Base-by-base conservation (phyloP, 2,888 invertebrate genomes). In the Ametastegia equiseti region DNA sequence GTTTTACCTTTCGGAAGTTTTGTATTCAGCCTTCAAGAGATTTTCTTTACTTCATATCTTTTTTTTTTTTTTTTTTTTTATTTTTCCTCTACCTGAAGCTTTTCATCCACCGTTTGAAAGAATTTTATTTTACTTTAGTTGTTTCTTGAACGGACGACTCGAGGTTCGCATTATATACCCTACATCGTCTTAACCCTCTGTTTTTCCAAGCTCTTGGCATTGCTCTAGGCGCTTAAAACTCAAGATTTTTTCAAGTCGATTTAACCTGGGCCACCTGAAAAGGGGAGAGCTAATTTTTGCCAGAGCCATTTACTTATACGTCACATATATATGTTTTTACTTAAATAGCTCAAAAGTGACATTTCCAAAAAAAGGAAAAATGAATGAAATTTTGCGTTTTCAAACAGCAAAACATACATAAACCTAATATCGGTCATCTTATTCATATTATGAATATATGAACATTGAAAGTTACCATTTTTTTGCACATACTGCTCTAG, bases 1-100 rank as follows among this genome's bases (percentile, higher is more conserved):
- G 71, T 71, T 71, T 15, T 47, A 71, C n/a, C 15, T 23, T 19
- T 39, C 39, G 23, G 67, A 67, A 67, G 39, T 67, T 67, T 67
- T 39, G 36, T 36, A 67, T 67, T 67, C 67, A 19, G 39, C 47
- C 45, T 47, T 71, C 9, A 42, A 71, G 45, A 42, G 39, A 15
- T 13, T 65, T 65, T 33, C 2, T 65, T 36, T 36, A 0, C n/a
- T 65, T 63, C n/a, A 27, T 63, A 27, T 63, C 27, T 15, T 65
- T 15, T 65, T 3, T 65, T 36, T n/a, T n/a, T 36, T 36, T 65
- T 33, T n/a, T 71, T n/a, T 30, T 47, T 47, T 47, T 71, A 27
- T 69, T 15, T 71, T 30, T 71, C 27, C 27, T 30, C 0, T 27
- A 71, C 65, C 47, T 71, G 11, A 15, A 71, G 45, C 71, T 47